These are phyloP conservation scores for Mesoclemmys tuberculata DNA, from an alignment of 2,113 vertebrate genomes.

Conservation along the genomic window DNA sequence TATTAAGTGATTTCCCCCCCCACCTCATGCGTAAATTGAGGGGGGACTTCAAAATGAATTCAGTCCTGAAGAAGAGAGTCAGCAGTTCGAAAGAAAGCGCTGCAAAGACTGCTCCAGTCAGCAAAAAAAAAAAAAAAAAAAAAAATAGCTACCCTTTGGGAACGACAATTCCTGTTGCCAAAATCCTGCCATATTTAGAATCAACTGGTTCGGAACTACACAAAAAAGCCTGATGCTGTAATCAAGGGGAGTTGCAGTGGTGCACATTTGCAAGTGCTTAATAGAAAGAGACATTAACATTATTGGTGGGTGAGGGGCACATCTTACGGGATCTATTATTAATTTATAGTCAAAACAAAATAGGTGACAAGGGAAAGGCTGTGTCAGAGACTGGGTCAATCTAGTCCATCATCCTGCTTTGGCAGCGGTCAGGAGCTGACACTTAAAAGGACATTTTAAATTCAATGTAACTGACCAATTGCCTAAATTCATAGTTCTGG, in stretches of 20 bases:
- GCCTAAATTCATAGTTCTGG: background rate
- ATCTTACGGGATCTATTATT: background rate
- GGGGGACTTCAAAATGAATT: constrained; percentile 58
- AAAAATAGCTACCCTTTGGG: constrained; percentile 72
- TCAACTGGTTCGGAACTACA: background rate
- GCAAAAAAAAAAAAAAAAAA: constrained; percentile 69
- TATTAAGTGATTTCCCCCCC: constrained; percentile 70
- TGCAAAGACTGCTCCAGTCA: constrained; percentile 81
- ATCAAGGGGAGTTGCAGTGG: background rate
- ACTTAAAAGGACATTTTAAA: background rate
- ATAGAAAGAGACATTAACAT: background rate
- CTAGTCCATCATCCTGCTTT: background rate
- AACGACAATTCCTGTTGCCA: background rate
- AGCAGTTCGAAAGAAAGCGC: constrained; percentile 82
- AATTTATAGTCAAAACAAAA: background rate
- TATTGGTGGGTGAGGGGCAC: background rate
- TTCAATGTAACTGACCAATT: background rate
- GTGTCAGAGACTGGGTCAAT: background rate
- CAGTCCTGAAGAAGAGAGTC: constrained; percentile 75
- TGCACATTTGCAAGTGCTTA: background rate
- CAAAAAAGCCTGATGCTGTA: background rate
- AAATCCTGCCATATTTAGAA: constrained; percentile 17
- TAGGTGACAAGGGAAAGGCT: accelerated
- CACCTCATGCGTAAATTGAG: constrained; percentile 71
- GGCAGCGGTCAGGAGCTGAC: accelerated